Evolutionary conservation across 2,888 invertebrate genomes (phyloP).

Genomic region (Melanostoma mellinum): DNA sequence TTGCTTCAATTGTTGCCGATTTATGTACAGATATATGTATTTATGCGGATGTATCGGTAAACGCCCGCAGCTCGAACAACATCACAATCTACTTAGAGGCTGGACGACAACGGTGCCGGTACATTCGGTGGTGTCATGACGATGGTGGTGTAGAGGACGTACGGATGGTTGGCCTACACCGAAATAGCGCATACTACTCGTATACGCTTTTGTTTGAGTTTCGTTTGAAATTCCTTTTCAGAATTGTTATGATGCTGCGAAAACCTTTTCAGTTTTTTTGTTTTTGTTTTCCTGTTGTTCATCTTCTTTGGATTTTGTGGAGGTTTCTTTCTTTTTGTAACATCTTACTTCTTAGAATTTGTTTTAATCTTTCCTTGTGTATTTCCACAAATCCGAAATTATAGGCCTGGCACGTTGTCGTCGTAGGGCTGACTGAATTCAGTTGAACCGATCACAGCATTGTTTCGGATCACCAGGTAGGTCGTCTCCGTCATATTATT

Average conservation of each 20-base stretch:
- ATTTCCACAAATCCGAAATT: slow-evolving; percentile 73
- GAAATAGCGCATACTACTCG: slow-evolving; percentile 46
- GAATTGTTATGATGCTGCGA: slow-evolving; percentile 60
- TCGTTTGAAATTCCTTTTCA: slow-evolving; percentile 59
- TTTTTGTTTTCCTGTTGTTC: slow-evolving; percentile 46
- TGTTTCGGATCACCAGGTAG: slow-evolving; percentile 72
- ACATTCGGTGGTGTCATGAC: not conserved
- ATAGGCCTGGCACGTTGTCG: slow-evolving; percentile 73
- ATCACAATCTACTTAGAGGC: slow-evolving; percentile 65
- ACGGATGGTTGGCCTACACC: slow-evolving; percentile 39
- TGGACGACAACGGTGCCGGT: not conserved
- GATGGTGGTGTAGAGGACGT: slow-evolving; percentile 17
- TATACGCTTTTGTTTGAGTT: slow-evolving; percentile 53
- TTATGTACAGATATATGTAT: slow-evolving; percentile 41
- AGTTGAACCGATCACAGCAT: slow-evolving; percentile 50
- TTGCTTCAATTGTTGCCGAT: slow-evolving; percentile 65
- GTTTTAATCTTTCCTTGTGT: slow-evolving; percentile 67
- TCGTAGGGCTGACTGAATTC: slow-evolving; percentile 26
- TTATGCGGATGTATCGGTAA: slow-evolving; percentile 53
- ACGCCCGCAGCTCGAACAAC: slow-evolving; percentile 67
- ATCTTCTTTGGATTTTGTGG: slow-evolving; percentile 47
- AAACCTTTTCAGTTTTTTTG: slow-evolving; percentile 58
- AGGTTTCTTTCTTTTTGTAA: slow-evolving; percentile 60
- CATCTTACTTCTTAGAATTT: slow-evolving; percentile 70
- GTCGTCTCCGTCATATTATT: slow-evolving; percentile 71